Conservation (phyloP, 1,140 invertebrate species). For the Trypoxylus dichotomus region DNA sequence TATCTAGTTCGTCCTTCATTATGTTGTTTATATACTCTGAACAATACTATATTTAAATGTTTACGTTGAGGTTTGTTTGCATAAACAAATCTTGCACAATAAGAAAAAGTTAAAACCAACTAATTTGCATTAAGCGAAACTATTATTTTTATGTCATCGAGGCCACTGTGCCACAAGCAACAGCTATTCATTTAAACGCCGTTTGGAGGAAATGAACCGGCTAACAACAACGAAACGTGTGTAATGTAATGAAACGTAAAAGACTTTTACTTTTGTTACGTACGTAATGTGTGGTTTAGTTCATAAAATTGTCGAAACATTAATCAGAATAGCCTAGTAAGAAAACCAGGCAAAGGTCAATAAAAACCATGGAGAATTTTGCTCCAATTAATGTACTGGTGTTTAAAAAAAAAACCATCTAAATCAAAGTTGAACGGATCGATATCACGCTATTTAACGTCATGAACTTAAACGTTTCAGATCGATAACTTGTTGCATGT, state of each 20-base stretch:
- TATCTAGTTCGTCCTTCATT: too few species aligned
- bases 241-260: not conserved
- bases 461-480: not conserved
- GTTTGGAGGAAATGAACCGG: not conserved
- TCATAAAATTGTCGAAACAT: not conserved
- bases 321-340: not conserved
- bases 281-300: too few species aligned
- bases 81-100: not conserved
- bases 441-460: not conserved
- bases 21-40: too few species aligned
- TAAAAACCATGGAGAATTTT: too few species aligned
- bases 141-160: not conserved
- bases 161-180: not conserved
- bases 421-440: not conserved
- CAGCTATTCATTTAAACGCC: not conserved
- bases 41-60: not conserved
- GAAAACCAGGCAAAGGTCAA: too few species aligned
- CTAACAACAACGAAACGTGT: not conserved
- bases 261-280: not conserved
- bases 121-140: slow-evolving; percentile 13
- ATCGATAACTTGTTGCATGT: not conserved
- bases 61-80: not conserved
- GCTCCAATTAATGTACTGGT: too few species aligned
- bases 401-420: not conserved
- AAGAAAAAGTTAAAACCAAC: not conserved